These are phyloP conservation scores for Neosilurus hyrtlii DNA, from an alignment of 2,797 vertebrate species.

Conservation along the genomic window DNA sequence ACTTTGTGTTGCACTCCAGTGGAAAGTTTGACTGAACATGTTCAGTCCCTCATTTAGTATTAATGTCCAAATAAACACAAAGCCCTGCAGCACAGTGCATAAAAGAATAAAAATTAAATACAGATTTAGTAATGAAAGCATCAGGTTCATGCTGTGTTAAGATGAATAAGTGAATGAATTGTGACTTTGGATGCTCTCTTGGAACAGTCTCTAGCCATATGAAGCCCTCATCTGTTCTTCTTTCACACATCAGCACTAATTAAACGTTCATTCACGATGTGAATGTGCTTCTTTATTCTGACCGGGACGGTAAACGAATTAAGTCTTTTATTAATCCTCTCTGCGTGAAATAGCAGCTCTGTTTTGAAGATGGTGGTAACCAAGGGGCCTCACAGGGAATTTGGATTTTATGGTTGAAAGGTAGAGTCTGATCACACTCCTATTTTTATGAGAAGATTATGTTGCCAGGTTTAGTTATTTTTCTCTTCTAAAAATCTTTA, in stretches of 20 bases:
- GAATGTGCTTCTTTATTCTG: neutral
- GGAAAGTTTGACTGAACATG: neutral
- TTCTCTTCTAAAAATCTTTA: neutral
- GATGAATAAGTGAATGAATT: neutral
- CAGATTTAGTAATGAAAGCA: neutral
- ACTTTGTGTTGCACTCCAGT: neutral
- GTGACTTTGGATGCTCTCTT: too few species aligned
- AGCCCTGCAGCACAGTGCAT: neutral
- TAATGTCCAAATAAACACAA: neutral
- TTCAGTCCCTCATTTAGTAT: neutral
- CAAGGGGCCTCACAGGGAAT: neutral
- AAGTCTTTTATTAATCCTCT: neutral
- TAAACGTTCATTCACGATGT: neutral
- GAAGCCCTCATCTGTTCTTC: neutral
- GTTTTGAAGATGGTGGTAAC: neutral
- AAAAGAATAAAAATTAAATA: neutral
- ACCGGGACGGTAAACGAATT: neutral
- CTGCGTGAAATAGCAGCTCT: neutral
- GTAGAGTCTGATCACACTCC: neutral
- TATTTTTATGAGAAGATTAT: neutral
- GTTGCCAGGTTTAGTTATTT: neutral
- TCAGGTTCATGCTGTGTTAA: neutral
- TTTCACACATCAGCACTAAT: neutral
- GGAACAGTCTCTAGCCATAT: neutral
- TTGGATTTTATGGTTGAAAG: neutral